Conservation (phyloP, 2,797 vertebrate genomes). For the Eidolon dupreanum region DNA sequence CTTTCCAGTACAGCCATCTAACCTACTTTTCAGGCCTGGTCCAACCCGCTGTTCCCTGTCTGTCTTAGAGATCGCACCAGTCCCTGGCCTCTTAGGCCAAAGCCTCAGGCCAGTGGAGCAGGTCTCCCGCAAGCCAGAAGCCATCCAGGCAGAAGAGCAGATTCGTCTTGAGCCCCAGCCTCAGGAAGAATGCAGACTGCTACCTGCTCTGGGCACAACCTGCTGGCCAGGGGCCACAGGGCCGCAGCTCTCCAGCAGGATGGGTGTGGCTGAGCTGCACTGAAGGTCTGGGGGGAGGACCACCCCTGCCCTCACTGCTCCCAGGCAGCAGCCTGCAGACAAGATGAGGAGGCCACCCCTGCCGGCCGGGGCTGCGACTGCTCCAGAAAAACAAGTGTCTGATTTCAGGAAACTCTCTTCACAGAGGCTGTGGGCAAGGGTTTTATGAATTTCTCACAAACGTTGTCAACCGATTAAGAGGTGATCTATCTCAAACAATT, state of each 20-base stretch:
- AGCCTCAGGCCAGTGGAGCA: background rate
- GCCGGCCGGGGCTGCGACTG: background rate
- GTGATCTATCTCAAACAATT: constrained; percentile 52
- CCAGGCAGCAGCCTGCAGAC: background rate
- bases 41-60: background rate
- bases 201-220: background rate
- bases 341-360: background rate
- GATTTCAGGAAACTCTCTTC: background rate
- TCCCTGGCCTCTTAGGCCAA: background rate
- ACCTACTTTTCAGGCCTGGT: background rate
- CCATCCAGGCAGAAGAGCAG: background rate
- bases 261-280: background rate
- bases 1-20: background rate
- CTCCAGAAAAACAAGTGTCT: background rate
- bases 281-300: accelerated
- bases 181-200: background rate
- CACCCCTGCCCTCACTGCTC: background rate
- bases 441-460: constrained; percentile 69
- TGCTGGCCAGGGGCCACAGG: background rate
- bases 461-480: background rate
- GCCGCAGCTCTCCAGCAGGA: background rate
- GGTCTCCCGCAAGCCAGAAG: background rate
- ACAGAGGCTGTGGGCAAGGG: constrained; percentile 24
- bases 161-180: background rate
- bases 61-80: background rate